phyloP scores from a whole-genome alignment of 2,797 vertebrate species.

The Luscinia luscinia region DNA sequence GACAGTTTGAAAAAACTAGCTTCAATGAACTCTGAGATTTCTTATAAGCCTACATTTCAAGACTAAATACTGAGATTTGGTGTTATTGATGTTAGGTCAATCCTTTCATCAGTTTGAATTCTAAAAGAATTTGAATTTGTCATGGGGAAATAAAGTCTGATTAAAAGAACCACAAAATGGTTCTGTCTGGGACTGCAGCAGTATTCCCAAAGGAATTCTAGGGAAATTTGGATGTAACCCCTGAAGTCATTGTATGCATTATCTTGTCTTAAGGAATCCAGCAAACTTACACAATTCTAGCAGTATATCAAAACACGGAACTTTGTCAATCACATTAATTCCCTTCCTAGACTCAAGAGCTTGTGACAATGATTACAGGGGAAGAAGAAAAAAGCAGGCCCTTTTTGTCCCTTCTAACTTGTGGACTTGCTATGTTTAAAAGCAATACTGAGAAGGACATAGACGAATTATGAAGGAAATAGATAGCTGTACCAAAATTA shows the following conservation, averaged over 20 bases:
- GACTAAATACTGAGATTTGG: constrained; percentile 26
- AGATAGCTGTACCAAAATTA: neutral
- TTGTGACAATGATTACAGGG: neutral
- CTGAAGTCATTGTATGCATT: neutral
- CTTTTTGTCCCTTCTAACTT: neutral
- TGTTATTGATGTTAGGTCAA: neutral
- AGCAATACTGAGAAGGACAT: neutral
- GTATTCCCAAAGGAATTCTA: neutral
- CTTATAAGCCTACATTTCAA: neutral
- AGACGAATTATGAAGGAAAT: neutral
- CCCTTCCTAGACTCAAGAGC: neutral
- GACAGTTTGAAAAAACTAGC: neutral
- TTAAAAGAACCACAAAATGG: constrained; percentile 21
- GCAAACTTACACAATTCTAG: neutral
- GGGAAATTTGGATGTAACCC: neutral
- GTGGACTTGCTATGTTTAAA: neutral
- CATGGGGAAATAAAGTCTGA: neutral
- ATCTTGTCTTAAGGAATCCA: neutral
- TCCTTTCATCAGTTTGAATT: constrained; percentile 1
- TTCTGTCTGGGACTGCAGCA: neutral
- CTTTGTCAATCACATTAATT: neutral
- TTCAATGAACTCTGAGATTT: neutral
- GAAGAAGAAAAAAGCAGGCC: neutral
- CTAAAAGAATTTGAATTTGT: constrained; percentile 41
- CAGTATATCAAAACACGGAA: neutral